Base-by-base conservation (phyloP, 2,888 invertebrate species). In the Dendrolimus houi region DNA sequence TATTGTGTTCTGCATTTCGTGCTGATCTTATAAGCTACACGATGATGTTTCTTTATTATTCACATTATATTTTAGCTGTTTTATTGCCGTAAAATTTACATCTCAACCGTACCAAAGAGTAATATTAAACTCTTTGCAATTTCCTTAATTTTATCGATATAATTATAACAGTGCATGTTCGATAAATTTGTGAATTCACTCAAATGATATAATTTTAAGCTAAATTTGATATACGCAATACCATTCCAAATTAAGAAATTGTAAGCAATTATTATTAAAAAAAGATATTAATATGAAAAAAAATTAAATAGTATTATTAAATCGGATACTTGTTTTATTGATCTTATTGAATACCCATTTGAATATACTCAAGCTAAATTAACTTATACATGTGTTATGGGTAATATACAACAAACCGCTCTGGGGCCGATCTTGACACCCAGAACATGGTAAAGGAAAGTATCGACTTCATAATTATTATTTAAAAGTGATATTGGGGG, bases 241-340 rank as follows among this genome's bases (percentile, higher is more conserved):
- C 82, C 90, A 90, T 90, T 90, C 89, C 89, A 90, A 89, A 88
- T 86, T 89, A 86, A 86, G 77, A 84, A 29, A 83, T 77, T 86
- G 82, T 88, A 87, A 87, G 85, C 80, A 81, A 83, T 75, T 81
- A 77, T 83, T 78, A 85, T 82, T 78, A 82, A 85, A 74, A 79
- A 79, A 83, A 74, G 81, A 81, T 83, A 84, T 83, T 83, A 85
- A 77, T 82, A 81, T 78, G 83, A 83, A 82, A 78, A 83, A 83
- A 79, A 81, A 83, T 79, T 83, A 85, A 81, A 82, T 78, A 79
- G 81, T 81, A 80, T 81, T 74, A 64, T 65, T 13, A 52, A 29
- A 29, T 29, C 29, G 29, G 29, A 29, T 29, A 29, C 29, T 29
- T 29, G 29, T 29, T 29, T 29, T 29, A 29, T 29, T 29, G 29